Conservation (phyloP, 2,888 invertebrate species). For the Drosophila prostipennis region DNA sequence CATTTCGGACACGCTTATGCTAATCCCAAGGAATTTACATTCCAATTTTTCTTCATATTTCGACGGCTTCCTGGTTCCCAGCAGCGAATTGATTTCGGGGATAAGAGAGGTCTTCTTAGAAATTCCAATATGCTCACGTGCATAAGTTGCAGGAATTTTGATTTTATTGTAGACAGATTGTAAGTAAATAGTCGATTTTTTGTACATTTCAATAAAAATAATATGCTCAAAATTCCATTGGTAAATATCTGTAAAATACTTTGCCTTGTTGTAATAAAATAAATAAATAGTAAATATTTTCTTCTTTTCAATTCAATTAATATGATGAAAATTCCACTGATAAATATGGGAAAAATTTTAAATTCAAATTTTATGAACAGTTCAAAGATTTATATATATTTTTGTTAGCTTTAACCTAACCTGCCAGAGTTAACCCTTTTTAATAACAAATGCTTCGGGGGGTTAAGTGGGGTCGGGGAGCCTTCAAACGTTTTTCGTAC, state of each 20-base stretch:
- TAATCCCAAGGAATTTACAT: constrained; percentile 54
- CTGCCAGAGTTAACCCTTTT: constrained; percentile 37
- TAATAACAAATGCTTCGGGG: constrained; percentile 43
- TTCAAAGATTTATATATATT: background rate
- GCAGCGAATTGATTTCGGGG: background rate
- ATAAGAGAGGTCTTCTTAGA: background rate
- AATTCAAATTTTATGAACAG: no score
- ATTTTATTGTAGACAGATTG: background rate
- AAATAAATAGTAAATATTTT: no score
- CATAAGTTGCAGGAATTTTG: background rate
- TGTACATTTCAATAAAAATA: no score
- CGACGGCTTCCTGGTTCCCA: constrained; percentile 6
- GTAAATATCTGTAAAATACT: no score
- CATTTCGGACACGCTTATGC: constrained; percentile 59
- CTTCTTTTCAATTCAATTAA: no score
- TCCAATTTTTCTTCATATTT: constrained; percentile 38
- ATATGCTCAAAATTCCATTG: no score
- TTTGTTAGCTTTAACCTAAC: constrained; percentile 3
- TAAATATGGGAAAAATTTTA: no score
- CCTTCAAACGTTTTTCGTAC: constrained; percentile 14
- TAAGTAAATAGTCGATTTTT: no score
- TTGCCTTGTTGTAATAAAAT: no score
- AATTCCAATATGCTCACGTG: background rate
- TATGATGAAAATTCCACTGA: no score
- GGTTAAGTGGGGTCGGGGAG: background rate